Evolutionary conservation across 1,140 invertebrate genomes (phyloP).

Genomic region (Myzus persicae): DNA sequence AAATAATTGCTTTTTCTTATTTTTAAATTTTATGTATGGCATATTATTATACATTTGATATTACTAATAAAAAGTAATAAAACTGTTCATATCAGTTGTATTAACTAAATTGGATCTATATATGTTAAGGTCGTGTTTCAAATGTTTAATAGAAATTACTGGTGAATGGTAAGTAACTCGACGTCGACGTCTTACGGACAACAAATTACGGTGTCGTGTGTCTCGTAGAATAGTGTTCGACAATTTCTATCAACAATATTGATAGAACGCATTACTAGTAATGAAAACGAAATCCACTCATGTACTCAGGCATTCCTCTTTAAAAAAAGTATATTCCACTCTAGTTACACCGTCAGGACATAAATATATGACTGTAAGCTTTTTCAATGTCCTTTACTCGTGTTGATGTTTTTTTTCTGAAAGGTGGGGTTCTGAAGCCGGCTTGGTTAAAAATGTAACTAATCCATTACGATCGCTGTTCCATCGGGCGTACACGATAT

Average conservation of each 20-base stretch:
- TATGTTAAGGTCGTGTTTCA: neutral
- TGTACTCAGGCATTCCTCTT: conserved; percentile 19
- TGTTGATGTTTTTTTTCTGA: conserved; percentile 5
- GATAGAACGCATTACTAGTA: conserved; percentile 44
- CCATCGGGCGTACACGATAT: neutral
- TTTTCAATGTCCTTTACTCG: conserved; percentile 25
- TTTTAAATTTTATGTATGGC: too few species aligned
- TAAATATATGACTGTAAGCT: conserved; percentile 41
- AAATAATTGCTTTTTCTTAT: neutral
- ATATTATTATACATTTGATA: neutral
- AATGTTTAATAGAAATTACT: conserved; percentile 1
- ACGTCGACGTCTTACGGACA: neutral
- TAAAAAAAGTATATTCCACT: conserved; percentile 38
- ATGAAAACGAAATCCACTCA: conserved; percentile 39
- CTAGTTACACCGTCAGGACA: neutral
- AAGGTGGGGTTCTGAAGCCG: neutral
- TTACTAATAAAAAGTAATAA: neutral
- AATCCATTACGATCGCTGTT: conserved; percentile 51
- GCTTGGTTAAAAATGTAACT: conserved; percentile 55
- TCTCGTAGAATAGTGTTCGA: neutral
- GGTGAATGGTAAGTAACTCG: neutral
- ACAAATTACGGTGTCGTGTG: conserved; percentile 17
- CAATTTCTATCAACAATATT: conserved; percentile 36
- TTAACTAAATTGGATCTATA: neutral
- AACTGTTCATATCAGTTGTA: neutral